A percentile compares a stretch with the other conserved stretches of the same genome.
Conservation (phyloP, 1,140 invertebrate genomes). For the Aphaenogaster ashmeadi region DNA sequence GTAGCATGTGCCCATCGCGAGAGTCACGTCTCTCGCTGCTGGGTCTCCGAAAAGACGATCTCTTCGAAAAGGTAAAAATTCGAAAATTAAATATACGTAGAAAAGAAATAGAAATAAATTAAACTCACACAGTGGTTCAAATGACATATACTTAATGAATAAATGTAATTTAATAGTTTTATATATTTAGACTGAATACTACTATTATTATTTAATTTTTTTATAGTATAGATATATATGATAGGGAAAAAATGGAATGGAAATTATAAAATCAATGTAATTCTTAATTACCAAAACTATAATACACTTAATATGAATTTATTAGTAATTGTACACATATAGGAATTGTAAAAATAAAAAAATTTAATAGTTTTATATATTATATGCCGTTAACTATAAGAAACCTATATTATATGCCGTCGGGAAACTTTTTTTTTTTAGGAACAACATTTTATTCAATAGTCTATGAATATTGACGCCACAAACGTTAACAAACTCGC, state of each 20-base stretch:
- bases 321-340: background rate
- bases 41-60: background rate
- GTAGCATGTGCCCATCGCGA: background rate
- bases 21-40: background rate
- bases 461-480: background rate
- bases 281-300: background rate
- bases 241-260: background rate
- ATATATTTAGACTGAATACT: background rate
- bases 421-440: background rate
- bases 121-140: background rate
- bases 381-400: background rate
- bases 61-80: background rate
- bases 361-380: background rate
- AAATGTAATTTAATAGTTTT: background rate
- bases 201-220: background rate
- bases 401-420: background rate
- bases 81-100: background rate
- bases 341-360: background rate
- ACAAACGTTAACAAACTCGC: background rate
- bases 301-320: background rate
- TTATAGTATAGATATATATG: background rate
- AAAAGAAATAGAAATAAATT: background rate
- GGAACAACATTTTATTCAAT: background rate
- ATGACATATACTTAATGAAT: background rate
- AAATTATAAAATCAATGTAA: background rate